Evolutionary conservation across 2,888 invertebrate species (phyloP).

Genomic region (Agrotis exclamationis): DNA sequence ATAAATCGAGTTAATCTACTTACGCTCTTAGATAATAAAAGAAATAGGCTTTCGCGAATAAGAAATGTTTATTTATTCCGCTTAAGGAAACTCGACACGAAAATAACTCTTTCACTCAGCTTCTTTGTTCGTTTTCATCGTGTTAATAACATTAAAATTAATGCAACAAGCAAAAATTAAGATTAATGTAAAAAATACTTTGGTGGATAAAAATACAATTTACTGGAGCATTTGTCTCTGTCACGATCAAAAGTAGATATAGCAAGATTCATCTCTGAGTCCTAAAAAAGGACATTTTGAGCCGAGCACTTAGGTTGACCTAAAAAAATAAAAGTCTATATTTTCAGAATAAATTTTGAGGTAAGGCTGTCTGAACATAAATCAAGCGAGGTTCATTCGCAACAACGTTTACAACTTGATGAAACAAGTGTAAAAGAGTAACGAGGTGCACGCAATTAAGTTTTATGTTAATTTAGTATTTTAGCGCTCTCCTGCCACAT

Average conservation of each 20-base stretch:
- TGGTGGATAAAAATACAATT: constrained; percentile 43
- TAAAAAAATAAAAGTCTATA: constrained; percentile 47
- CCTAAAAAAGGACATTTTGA: constrained; percentile 45
- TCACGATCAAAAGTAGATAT: constrained; percentile 57
- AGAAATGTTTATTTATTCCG: constrained; percentile 31
- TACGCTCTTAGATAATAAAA: constrained; percentile 37
- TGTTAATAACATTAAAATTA: constrained; percentile 47
- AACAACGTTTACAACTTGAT: constrained; percentile 42
- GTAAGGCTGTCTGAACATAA: constrained; percentile 40
- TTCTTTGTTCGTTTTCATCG: constrained; percentile 45
- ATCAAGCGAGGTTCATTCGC: constrained; percentile 46
- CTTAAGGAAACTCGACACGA: constrained; percentile 48
- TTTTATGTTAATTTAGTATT: constrained; percentile 53
- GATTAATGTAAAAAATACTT: constrained; percentile 36
- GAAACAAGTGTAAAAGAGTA: constrained; percentile 42
- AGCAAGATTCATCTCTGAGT: constrained; percentile 46
- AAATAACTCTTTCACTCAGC: constrained; percentile 53
- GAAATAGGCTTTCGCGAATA: constrained; percentile 29
- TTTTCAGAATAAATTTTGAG: constrained; percentile 39
- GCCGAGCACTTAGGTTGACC: constrained; percentile 49
- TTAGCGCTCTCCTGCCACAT: constrained; percentile 38
- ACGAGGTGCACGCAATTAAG: constrained; percentile 60
- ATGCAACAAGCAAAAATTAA: constrained; percentile 28
- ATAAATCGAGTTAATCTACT: constrained; percentile 65
- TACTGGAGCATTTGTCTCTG: constrained; percentile 49